Evolutionary conservation across 2,888 invertebrate genomes (phyloP), one percentile per base, ranked within the genome.

Genomic region (Uloborus plumipes): DNA sequence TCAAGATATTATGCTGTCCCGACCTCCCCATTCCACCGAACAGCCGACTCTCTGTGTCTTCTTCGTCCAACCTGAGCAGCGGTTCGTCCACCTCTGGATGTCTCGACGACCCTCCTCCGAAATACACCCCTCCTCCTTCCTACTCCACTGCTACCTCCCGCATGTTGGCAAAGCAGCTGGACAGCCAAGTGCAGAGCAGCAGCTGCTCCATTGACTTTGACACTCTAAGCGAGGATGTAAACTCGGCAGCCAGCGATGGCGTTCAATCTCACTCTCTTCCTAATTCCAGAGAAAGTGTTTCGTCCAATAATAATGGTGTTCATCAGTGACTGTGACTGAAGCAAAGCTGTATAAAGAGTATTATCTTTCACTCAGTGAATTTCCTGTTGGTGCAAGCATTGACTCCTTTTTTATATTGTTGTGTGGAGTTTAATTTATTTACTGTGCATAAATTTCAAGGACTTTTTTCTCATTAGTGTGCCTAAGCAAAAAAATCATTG

Each of bases 111-210:
- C 95, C 95, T 1, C 96, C 96, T 4, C 96, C 96, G 69, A 96
- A 96, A 89, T 96, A 97, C 89, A 96, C 96, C 0, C 96, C 97
- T 0, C 97, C 97, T 2, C 96, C 96, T 0, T 95, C 95, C 0
- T 96, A 96, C 88, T 95, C 95, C 49, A 96, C 96, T 6, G 96
- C 96, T 0, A 96, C 96, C 0, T 96, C 96, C 3, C 76, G 86
- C 22, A 85, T 85, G 70, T 47, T 87, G 13, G 80, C 86, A n/a
- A 86, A 86, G 50, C 84, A 81, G 14, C n/a, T 81, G 18, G 74
- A 64, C 16, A 50, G 59, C 7, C 74, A 81, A 20, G 53, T 53
- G 15, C 62, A 77, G 47, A 58, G 26, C 20, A 49, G 50, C 22
- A 39, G 39, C 9, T 81, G 80, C 50, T 20, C 69, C 20, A 53